Percentiles rank a stretch among this genome's conserved stretches.
Conservation (phyloP, 2,888 invertebrate species). For the Nephrotoma guestfalica region DNA sequence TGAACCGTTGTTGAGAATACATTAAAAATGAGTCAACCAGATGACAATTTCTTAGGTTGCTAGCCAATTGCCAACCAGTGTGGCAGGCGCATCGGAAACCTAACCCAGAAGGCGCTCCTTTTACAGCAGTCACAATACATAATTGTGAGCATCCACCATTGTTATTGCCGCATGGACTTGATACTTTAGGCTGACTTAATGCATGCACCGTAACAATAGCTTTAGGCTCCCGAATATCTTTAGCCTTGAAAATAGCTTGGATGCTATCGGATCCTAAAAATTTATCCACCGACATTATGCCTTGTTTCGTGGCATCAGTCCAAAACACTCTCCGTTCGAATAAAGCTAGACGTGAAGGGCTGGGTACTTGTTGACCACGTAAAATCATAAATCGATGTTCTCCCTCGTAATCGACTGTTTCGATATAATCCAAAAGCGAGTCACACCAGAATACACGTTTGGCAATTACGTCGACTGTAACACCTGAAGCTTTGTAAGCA, state of each 20-base stretch:
- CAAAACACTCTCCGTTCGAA: slow-evolving; percentile 82
- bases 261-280: slow-evolving; percentile 67
- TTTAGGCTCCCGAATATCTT: slow-evolving; percentile 67
- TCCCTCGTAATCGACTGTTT: slow-evolving; percentile 89
- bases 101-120: slow-evolving; percentile 46
- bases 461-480: slow-evolving; percentile 80
- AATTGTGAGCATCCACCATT: slow-evolving; percentile 87
- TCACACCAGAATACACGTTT: slow-evolving; percentile 94
- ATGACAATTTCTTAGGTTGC: slow-evolving; percentile 65
- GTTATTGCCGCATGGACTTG: slow-evolving; percentile 73
- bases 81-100: slow-evolving; percentile 87
- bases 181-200: slow-evolving; percentile 56
- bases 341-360: slow-evolving; percentile 65
- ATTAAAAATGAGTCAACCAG: slow-evolving; percentile 77
- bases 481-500: slow-evolving; percentile 84
- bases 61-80: slow-evolving; percentile 65
- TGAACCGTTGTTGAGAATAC: slow-evolving; percentile 91
- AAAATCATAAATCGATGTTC: slow-evolving; percentile 63
- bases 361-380: slow-evolving; percentile 71
- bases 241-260: slow-evolving; percentile 63
- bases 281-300: slow-evolving; percentile 75
- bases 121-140: slow-evolving; percentile 76
- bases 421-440: slow-evolving; percentile 85
- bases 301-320: slow-evolving; percentile 84
- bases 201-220: slow-evolving; percentile 71